Percentiles rank a stretch among this genome's conserved stretches.
Evolutionary conservation across 1,140 invertebrate genomes (phyloP).

Genomic region (Leptonema lineaticorne): DNA sequence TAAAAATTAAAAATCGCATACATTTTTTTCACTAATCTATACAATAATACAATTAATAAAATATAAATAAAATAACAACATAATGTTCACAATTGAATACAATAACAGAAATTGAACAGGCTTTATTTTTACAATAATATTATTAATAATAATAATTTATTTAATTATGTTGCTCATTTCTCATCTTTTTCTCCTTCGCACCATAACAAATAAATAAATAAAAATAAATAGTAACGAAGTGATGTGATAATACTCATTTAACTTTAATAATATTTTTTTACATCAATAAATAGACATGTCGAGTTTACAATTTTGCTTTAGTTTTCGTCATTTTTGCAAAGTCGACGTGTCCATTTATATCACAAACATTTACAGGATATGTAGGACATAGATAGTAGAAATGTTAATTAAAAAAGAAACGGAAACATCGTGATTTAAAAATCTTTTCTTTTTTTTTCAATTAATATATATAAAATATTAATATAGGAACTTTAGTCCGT

Average conservation of each 20-base stretch:
- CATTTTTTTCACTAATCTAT: too few species aligned
- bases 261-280: conserved; percentile 19
- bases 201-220: conserved; percentile 1
- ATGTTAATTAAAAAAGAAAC: conserved; percentile 37
- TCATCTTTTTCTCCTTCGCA: too few species aligned
- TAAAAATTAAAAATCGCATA: too few species aligned
- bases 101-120: too few species aligned
- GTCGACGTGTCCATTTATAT: conserved; percentile 29
- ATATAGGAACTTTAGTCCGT: conserved; percentile 43
- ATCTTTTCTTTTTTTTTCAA: conserved; percentile 29
- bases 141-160: background rate
- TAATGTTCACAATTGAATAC: too few species aligned
- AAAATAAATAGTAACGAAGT: conserved; percentile 16
- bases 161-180: background rate
- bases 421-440: conserved; percentile 32
- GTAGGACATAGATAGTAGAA: conserved; percentile 40
- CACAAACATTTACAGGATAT: conserved; percentile 33
- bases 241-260: background rate
- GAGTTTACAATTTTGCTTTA: conserved; percentile 17
- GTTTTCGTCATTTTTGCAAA: background rate
- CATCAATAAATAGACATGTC: conserved; percentile 28
- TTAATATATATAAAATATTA: conserved; percentile 18
- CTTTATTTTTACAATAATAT: too few species aligned
- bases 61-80: too few species aligned
- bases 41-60: too few species aligned